Percentiles rank a stretch among this genome's conserved stretches.
These are phyloP conservation scores for Solen grandis DNA, from an alignment of 1,140 invertebrate species.

Conservation along the genomic window DNA sequence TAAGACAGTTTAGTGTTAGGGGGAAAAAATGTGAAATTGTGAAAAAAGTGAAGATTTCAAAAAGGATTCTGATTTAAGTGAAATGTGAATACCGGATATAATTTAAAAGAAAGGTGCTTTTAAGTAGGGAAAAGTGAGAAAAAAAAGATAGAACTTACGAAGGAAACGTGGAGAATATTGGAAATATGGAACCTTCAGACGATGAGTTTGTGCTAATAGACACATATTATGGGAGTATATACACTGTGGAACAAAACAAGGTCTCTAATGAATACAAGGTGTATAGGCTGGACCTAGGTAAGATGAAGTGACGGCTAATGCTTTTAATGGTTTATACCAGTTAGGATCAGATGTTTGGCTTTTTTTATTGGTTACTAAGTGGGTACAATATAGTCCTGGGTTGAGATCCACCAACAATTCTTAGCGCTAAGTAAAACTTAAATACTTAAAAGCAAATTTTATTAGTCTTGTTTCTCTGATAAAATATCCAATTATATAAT, in stretches of 20 bases:
- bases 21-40: neutral
- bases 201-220: constrained; percentile 51
- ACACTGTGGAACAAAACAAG: constrained; percentile 33
- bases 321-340: too few species aligned
- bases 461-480: neutral
- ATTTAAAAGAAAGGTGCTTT: neutral
- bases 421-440: too few species aligned
- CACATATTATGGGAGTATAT: constrained; percentile 22
- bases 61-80: neutral
- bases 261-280: constrained; percentile 34
- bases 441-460: too few species aligned
- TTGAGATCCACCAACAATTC: neutral
- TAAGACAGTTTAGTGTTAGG: neutral
- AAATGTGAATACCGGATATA: neutral
- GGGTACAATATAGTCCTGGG: neutral
- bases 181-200: constrained; percentile 27
- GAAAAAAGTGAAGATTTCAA: neutral
- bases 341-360: neutral
- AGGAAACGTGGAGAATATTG: neutral
- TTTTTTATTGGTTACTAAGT: neutral
- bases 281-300: constrained; percentile 28
- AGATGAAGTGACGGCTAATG: too few species aligned
- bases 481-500: neutral
- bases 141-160: neutral
- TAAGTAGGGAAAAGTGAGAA: neutral